phyloP scores from a whole-genome alignment of 2,888 invertebrate genomes.

The Panzeria rudis region DNA sequence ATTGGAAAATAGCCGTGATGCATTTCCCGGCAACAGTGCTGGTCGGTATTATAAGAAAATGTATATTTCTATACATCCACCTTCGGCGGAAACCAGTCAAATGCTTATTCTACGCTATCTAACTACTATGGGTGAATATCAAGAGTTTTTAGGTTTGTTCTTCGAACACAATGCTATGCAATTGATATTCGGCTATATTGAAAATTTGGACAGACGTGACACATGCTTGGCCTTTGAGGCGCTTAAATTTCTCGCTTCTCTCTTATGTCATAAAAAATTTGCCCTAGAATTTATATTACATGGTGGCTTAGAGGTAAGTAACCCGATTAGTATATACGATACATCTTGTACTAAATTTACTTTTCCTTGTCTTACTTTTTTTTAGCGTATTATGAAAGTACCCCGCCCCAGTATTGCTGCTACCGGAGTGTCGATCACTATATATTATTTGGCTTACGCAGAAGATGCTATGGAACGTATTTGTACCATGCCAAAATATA shows the following conservation, averaged over 20 bases:
- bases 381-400: conserved; percentile 92
- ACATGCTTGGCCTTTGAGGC: conserved; percentile 98
- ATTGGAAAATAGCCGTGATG: conserved; percentile 82
- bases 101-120: conserved; percentile 96
- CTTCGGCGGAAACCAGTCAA: conserved; percentile 94
- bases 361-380: conserved; percentile 65
- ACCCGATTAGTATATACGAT: not conserved
- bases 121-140: conserved; percentile 99
- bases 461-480: conserved; percentile 99
- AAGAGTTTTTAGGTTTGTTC: conserved; percentile 96
- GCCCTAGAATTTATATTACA: conserved; percentile 96
- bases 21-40: conserved; percentile 74
- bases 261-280: conserved; percentile 99
- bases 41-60: conserved; percentile 80
- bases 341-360: not conserved
- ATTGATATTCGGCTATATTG: conserved; percentile 94
- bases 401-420: conserved; percentile 97
- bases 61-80: conserved; percentile 93
- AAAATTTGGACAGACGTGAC: conserved; percentile 94
- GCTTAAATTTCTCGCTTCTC: conserved; percentile 95
- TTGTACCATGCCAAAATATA: conserved; percentile 91
- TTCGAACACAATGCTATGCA: conserved; percentile 97
- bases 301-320: conserved; percentile 89
- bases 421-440: conserved; percentile 96
- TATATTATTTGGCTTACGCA: conserved; percentile 98